These are phyloP conservation scores for Eurois occulta DNA, from an alignment of 2,888 invertebrate genomes.

Conservation along the genomic window DNA sequence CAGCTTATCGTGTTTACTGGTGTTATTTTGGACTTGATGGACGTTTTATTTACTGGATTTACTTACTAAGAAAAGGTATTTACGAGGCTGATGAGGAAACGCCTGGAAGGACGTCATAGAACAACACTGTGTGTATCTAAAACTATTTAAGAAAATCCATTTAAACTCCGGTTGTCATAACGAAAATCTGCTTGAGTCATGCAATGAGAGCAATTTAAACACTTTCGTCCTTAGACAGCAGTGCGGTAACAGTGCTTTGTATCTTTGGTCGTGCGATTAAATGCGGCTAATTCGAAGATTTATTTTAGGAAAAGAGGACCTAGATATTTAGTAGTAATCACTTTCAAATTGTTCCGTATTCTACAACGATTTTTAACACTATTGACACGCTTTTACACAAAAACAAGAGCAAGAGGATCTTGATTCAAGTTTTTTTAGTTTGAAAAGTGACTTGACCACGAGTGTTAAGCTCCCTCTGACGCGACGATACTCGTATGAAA, in stretches of 20 bases:
- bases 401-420: no score
- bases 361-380: not conserved
- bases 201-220: not conserved
- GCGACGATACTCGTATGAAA: not conserved
- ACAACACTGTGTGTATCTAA: not conserved
- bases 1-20: not conserved
- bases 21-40: not conserved
- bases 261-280: not conserved
- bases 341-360: not conserved
- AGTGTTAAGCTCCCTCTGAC: not conserved
- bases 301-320: not conserved
- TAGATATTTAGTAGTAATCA: not conserved
- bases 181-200: not conserved
- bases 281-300: not conserved
- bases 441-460: not conserved
- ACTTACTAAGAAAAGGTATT: not conserved
- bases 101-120: not conserved
- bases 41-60: not conserved
- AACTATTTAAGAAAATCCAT: not conserved
- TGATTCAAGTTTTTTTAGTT: not conserved
- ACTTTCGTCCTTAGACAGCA: not conserved
- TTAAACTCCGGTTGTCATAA: not conserved
- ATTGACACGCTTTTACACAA: not conserved
- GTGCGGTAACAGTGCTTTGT: not conserved
- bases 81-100: not conserved